phyloP scores from a whole-genome alignment of 2,888 invertebrate species.

The Acanthosepion pharaonis region DNA sequence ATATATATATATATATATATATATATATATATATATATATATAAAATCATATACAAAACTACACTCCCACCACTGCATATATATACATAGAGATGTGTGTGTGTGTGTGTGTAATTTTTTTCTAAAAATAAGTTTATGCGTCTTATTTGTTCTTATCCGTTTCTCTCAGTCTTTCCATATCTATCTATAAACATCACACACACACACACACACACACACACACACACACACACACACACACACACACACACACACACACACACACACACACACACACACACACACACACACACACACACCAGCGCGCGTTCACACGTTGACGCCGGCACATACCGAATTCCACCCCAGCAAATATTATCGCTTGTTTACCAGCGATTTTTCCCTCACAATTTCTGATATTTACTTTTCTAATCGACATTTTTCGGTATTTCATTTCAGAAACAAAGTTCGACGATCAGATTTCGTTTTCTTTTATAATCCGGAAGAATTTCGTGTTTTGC shows the following conservation, averaged over 20 bases:
- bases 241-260: background rate
- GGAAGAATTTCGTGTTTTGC: slow-evolving; percentile 13
- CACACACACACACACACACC: background rate
- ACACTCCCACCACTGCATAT: background rate
- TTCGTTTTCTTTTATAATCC: slow-evolving; percentile 13
- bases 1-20: too few species aligned
- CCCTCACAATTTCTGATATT: background rate
- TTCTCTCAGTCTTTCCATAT: background rate
- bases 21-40: too few species aligned
- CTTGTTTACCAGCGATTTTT: background rate
- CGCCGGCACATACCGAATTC: background rate
- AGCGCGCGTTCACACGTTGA: background rate
- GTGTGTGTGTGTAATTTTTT: background rate
- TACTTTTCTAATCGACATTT: slow-evolving; percentile 23
- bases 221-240: background rate
- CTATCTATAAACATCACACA: background rate
- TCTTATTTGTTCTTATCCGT: background rate
- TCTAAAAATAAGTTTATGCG: background rate
- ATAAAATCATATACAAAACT: too few species aligned
- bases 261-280: background rate
- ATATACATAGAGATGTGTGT: background rate
- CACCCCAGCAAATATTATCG: background rate
- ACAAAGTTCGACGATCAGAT: background rate
- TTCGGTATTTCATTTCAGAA: slow-evolving; percentile 33
- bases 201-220: background rate